phyloP scores from a whole-genome alignment of 2,113 vertebrate genomes.

The Pyxicephalus adspersus region DNA sequence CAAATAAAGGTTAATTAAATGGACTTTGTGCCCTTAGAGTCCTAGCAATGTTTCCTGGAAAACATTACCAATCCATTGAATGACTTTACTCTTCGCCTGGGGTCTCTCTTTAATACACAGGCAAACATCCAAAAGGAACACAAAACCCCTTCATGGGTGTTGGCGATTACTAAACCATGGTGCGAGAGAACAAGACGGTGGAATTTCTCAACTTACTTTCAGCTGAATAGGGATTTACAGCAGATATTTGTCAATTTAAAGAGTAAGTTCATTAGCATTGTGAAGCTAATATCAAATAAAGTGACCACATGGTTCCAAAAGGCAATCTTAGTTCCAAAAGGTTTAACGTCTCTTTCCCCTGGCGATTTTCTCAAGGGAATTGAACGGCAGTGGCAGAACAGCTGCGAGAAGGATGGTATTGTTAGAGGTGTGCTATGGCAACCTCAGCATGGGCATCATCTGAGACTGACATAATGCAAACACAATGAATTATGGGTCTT shows the following conservation, averaged over 20 bases:
- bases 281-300: slow-evolving; percentile 55
- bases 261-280: slow-evolving; percentile 55
- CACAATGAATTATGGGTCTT: slow-evolving; percentile 43
- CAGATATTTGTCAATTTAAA: slow-evolving; percentile 57
- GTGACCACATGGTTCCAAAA: slow-evolving; percentile 45
- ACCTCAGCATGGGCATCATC: slow-evolving; percentile 37
- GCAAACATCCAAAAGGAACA: slow-evolving; percentile 35
- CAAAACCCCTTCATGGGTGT: slow-evolving; percentile 33
- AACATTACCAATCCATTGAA: too few species aligned
- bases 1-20: too few species aligned
- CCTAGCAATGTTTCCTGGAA: too few species aligned
- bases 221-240: slow-evolving; percentile 54
- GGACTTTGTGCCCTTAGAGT: too few species aligned
- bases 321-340: slow-evolving; percentile 4
- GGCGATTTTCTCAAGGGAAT: slow-evolving; percentile 55
- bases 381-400: slow-evolving; percentile 21
- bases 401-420: slow-evolving; percentile 31
- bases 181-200: slow-evolving; percentile 38
- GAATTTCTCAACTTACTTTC: slow-evolving; percentile 44
- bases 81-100: too few species aligned
- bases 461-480: slow-evolving; percentile 44
- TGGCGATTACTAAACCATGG: slow-evolving; percentile 38
- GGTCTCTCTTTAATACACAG: neutral
- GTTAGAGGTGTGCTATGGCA: slow-evolving; percentile 32
- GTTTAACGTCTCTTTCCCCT: slow-evolving; percentile 31